Percentiles rank a stretch among this genome's conserved stretches.
Conservation (phyloP, 2,888 invertebrate genomes). For the Hoplodrina ambigua region DNA sequence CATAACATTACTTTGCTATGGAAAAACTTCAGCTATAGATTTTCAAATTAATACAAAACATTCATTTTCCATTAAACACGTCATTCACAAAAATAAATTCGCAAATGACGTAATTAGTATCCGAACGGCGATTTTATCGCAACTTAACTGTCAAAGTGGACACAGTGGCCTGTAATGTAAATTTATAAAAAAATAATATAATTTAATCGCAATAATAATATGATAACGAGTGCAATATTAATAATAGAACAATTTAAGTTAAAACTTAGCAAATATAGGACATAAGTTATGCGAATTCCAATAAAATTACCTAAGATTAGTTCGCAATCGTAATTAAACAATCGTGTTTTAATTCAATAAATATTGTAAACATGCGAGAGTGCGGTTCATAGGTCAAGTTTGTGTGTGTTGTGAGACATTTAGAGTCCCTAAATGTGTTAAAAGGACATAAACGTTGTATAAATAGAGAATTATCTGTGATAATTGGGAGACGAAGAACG, state of each 20-base stretch:
- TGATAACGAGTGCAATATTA: slow-evolving; percentile 65
- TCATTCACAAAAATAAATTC: slow-evolving; percentile 15
- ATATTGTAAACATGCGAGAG: slow-evolving; percentile 74
- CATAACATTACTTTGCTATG: too few species aligned
- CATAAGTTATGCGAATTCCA: slow-evolving; percentile 29
- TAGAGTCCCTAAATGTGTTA: slow-evolving; percentile 66
- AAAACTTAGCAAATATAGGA: slow-evolving; percentile 16
- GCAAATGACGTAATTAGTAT: slow-evolving; percentile 46
- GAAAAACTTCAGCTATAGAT: neutral
- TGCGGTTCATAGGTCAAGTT: slow-evolving; percentile 80
- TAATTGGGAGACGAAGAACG: slow-evolving; percentile 54
- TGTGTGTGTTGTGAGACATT: slow-evolving; percentile 69
- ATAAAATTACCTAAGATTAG: slow-evolving; percentile 24
- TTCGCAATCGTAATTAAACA: slow-evolving; percentile 38
- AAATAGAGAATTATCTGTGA: slow-evolving; percentile 53
- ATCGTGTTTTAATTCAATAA: slow-evolving; percentile 65
- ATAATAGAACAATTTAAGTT: slow-evolving; percentile 28
- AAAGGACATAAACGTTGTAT: slow-evolving; percentile 66
- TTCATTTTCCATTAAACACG: neutral
- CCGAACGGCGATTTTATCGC: slow-evolving; percentile 54
- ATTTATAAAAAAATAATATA: slow-evolving; percentile 58
- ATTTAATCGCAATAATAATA: slow-evolving; percentile 64
- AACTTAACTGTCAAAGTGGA: slow-evolving; percentile 52
- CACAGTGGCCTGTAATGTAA: slow-evolving; percentile 49
- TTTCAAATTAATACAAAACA: neutral